These are phyloP conservation scores for Oasisia sp. DNA, from an alignment of 2,888 invertebrate species.

Conservation along the genomic window DNA sequence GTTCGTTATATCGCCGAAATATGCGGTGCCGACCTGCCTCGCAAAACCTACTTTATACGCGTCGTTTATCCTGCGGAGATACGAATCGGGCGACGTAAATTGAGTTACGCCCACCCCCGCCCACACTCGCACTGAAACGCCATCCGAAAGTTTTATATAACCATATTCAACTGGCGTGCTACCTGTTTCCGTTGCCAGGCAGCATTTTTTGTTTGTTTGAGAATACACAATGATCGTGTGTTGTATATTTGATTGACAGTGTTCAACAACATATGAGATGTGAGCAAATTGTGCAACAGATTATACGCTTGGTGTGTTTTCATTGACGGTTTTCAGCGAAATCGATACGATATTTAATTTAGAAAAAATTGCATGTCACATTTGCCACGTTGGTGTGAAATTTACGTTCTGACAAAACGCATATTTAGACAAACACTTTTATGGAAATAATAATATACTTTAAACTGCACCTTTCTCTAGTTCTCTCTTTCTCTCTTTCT, in stretches of 20 bases:
- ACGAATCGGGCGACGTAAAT: background rate
- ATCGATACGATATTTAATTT: too few relatives aligned
- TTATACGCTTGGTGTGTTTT: background rate
- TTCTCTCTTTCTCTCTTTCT: too few relatives aligned
- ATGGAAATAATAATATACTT: too few relatives aligned
- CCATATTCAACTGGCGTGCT: background rate
- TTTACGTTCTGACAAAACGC: too few relatives aligned
- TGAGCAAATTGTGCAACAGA: background rate
- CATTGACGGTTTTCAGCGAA: background rate
- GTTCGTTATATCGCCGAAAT: background rate
- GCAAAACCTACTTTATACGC: background rate
- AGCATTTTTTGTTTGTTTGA: background rate
- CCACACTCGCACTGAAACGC: background rate
- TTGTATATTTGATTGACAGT: background rate
- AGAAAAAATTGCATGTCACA: too few relatives aligned
- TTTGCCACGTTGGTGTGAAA: too few relatives aligned
- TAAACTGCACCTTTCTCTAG: too few relatives aligned
- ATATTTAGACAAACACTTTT: too few relatives aligned
- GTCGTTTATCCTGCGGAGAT: background rate
- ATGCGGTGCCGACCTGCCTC: background rate
- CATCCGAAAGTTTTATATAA: background rate
- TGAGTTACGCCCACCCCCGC: background rate
- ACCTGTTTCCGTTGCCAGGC: background rate
- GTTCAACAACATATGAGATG: background rate
- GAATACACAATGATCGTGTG: background rate